Conservation (phyloP, 1,140 invertebrate genomes). For the Drosophila quadrilineata region DNA sequence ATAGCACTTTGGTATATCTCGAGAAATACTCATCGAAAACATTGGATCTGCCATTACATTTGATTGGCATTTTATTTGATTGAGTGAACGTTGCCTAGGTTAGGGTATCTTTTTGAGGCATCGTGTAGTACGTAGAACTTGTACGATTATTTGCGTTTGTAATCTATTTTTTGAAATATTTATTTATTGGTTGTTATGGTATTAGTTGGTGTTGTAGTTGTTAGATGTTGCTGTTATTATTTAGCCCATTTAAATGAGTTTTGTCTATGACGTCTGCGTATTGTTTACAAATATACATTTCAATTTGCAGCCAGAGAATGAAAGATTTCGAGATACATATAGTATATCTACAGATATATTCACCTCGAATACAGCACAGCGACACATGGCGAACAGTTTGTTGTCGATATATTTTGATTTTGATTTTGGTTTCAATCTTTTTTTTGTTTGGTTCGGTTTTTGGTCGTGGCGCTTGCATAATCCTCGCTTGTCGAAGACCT, state of each 20-base stretch:
- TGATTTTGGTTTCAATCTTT: slow-evolving; percentile 19
- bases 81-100: too few relatives aligned
- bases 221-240: background rate
- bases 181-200: slow-evolving; percentile 27
- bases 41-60: too few relatives aligned
- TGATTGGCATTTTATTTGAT: too few relatives aligned
- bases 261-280: slow-evolving; percentile 74
- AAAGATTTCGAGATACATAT: slow-evolving; percentile 34
- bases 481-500: slow-evolving; percentile 70
- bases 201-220: slow-evolving; percentile 25
- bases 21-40: too few relatives aligned
- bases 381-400: slow-evolving; percentile 57
- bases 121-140: too few relatives aligned
- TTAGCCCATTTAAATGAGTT: slow-evolving; percentile 62
- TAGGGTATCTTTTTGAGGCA: slow-evolving; percentile 5
- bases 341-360: slow-evolving; percentile 16
- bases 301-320: slow-evolving; percentile 56
- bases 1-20: too few relatives aligned
- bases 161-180: slow-evolving; percentile 31
- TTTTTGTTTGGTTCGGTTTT: slow-evolving; percentile 22
- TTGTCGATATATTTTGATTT: slow-evolving; percentile 47
- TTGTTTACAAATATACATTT: slow-evolving; percentile 78
- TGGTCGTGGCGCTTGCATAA: slow-evolving; percentile 68
- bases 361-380: slow-evolving; percentile 23
- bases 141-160: slow-evolving; percentile 16